phyloP scores from a whole-genome alignment of 1,140 invertebrate species.

The Daktulosphaira vitifoliae region DNA sequence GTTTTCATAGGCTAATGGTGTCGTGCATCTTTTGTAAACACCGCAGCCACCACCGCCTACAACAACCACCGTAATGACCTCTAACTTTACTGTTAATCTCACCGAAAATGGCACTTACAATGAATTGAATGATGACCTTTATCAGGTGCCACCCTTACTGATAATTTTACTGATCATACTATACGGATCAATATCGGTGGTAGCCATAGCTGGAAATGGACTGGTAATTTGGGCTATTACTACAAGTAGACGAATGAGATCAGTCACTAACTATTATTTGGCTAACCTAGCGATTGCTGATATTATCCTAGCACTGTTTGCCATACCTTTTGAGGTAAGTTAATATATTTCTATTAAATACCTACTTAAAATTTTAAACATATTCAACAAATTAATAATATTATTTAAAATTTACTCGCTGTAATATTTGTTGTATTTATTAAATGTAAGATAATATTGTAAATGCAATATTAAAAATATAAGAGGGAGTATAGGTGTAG shows the following conservation, averaged over 20 bases:
- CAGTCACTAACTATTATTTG: slow-evolving; percentile 51
- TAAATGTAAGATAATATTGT: too few relatives aligned
- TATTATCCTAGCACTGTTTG: slow-evolving; percentile 46
- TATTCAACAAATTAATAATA: too few relatives aligned
- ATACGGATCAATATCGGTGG: slow-evolving; percentile 51
- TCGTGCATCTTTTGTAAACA: too few relatives aligned
- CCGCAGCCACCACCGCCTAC: background rate
- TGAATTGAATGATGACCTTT: slow-evolving; percentile 37
- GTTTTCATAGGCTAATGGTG: too few relatives aligned
- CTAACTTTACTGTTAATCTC: background rate
- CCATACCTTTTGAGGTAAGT: slow-evolving; percentile 47
- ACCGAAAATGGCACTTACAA: background rate
- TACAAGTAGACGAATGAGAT: slow-evolving; percentile 45
- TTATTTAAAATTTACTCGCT: too few relatives aligned
- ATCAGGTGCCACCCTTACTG: slow-evolving; percentile 47
- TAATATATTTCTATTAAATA: too few relatives aligned
- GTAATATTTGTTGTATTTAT: too few relatives aligned
- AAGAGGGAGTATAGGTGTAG: too few relatives aligned
- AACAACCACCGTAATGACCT: background rate
- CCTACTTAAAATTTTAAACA: too few relatives aligned
- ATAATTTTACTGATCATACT: slow-evolving; percentile 48
- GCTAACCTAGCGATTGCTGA: slow-evolving; percentile 47
- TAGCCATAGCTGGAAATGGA: slow-evolving; percentile 50
- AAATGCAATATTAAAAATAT: too few relatives aligned
- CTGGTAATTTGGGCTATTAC: slow-evolving; percentile 51